Percentiles rank a stretch among this genome's conserved stretches.
Conservation (phyloP, 2,113 vertebrate genomes). For the Ochotona curzoniae region DNA sequence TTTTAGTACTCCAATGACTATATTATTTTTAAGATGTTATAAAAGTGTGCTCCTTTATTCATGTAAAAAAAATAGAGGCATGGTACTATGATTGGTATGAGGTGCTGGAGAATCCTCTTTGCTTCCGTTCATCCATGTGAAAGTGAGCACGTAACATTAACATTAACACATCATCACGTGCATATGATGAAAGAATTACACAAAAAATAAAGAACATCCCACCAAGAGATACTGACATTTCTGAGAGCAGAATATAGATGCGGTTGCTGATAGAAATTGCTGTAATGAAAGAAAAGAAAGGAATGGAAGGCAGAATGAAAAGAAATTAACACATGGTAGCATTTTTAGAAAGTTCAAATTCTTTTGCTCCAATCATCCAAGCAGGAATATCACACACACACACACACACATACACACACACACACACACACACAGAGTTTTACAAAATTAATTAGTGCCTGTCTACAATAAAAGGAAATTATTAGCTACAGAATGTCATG, state of each 20-base stretch:
- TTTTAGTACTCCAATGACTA: not conserved
- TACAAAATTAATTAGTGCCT: not conserved
- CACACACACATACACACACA: not conserved
- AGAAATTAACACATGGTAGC: not conserved
- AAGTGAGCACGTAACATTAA: not conserved
- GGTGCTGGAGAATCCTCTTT: not conserved
- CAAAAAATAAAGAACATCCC: not conserved
- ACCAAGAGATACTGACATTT: not conserved
- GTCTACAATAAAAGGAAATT: not conserved
- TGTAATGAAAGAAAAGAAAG: not conserved
- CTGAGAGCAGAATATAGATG: not conserved
- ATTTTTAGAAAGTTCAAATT: conserved; percentile 40
- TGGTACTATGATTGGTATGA: not conserved
- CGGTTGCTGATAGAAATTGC: not conserved
- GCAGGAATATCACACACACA: not conserved
- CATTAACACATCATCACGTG: not conserved
- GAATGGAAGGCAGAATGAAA: not conserved
- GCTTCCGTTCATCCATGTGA: not conserved
- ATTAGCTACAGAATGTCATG: not conserved
- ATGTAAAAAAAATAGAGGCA: not conserved
- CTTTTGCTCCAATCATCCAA: not conserved
- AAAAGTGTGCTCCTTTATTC: not conserved
- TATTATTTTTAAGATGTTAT: not conserved
- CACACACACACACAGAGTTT: not conserved
- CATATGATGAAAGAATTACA: not conserved